Evolutionary conservation across 2,888 invertebrate species (phyloP).

Genomic region (Cephus spinipes): DNA sequence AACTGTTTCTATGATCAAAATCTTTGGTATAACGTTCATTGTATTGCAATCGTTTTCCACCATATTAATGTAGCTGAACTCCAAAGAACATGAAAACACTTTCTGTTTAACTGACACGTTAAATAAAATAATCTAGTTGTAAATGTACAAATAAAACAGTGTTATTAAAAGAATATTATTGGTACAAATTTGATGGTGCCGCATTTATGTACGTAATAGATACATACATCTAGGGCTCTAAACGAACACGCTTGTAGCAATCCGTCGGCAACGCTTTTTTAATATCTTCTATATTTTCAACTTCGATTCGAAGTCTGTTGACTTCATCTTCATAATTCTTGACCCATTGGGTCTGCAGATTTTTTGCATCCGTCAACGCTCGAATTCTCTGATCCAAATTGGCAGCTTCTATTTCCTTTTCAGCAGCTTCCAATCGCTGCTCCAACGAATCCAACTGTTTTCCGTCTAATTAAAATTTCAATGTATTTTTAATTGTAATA

Average conservation of each 20-base stretch:
- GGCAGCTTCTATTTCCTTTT: slow-evolving; percentile 77
- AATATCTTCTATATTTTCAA: slow-evolving; percentile 86
- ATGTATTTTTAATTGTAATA: slow-evolving; percentile 7
- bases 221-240: slow-evolving; percentile 73
- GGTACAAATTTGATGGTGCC: neutral
- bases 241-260: slow-evolving; percentile 82
- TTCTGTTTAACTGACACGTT: slow-evolving; percentile 21
- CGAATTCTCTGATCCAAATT: slow-evolving; percentile 83
- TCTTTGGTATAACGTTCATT: slow-evolving; percentile 63
- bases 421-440: slow-evolving; percentile 76
- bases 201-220: neutral
- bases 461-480: slow-evolving; percentile 66
- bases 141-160: slow-evolving; percentile 28
- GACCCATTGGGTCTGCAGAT: slow-evolving; percentile 74
- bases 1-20: slow-evolving; percentile 38
- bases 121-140: slow-evolving; percentile 32
- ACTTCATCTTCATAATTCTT: slow-evolving; percentile 85
- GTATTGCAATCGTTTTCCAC: slow-evolving; percentile 44
- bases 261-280: slow-evolving; percentile 81
- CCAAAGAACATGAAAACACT: slow-evolving; percentile 18
- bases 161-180: slow-evolving; percentile 23
- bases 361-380: slow-evolving; percentile 75
- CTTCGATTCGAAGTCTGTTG: slow-evolving; percentile 77
- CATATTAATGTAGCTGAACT: slow-evolving; percentile 14
- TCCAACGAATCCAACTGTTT: slow-evolving; percentile 76